Conservation (phyloP, 2,797 vertebrate genomes). For the Sebastolobus alascanus region DNA sequence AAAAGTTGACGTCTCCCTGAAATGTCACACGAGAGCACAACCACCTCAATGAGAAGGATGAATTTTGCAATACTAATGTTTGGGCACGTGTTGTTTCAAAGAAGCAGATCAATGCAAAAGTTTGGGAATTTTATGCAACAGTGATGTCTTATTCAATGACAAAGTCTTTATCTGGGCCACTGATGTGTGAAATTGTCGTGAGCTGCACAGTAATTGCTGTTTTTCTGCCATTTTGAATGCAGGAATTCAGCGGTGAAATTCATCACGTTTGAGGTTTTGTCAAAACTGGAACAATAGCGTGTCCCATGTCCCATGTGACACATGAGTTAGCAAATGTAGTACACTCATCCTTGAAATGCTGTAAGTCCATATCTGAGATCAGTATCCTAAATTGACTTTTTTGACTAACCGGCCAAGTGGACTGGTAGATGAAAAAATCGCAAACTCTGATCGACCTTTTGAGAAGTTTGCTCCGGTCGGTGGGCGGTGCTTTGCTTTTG, state of each 20-base stretch:
- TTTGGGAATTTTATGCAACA: background rate
- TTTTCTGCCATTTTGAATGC: background rate
- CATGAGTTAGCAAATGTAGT: background rate
- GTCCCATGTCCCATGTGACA: background rate
- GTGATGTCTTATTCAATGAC: background rate
- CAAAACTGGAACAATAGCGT: background rate
- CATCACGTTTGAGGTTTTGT: slow-evolving; percentile 6
- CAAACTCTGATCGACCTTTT: too few relatives aligned
- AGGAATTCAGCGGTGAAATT: slow-evolving; percentile 9
- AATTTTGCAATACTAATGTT: slow-evolving; percentile 27
- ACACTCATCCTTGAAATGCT: background rate
- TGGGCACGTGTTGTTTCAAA: slow-evolving; percentile 10
- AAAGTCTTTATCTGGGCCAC: background rate
- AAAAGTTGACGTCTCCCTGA: slow-evolving; percentile 38
- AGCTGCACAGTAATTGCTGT: background rate
- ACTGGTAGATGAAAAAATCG: too few relatives aligned
- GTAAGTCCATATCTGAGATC: background rate
- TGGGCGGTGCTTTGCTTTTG: too few relatives aligned
- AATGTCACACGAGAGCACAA: slow-evolving; percentile 53
- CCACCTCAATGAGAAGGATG: slow-evolving; percentile 8
- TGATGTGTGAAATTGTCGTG: background rate
- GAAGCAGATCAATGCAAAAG: background rate
- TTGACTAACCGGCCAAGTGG: too few relatives aligned
- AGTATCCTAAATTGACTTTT: too few relatives aligned
- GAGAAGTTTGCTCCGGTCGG: too few relatives aligned